These are phyloP conservation scores for Trematomus bernacchii DNA, from an alignment of 2,797 vertebrate species.

Conservation along the genomic window DNA sequence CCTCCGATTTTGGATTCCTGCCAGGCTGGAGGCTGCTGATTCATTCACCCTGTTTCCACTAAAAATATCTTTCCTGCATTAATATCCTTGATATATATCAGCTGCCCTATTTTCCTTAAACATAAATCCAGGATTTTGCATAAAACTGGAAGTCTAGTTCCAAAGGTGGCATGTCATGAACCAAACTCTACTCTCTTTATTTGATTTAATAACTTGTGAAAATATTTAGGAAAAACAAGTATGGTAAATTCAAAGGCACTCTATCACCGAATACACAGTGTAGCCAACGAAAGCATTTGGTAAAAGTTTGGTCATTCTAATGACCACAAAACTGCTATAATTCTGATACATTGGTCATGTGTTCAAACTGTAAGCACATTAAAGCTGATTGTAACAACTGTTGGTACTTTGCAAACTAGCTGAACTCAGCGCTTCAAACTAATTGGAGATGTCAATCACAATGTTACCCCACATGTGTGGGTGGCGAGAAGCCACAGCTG, in stretches of 20 bases:
- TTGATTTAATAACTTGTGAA: background rate
- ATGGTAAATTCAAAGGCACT: background rate
- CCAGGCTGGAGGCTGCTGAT: slow-evolving; percentile 45
- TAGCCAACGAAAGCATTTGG: background rate
- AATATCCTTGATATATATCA: slow-evolving; percentile 42
- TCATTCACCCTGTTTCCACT: slow-evolving; percentile 42
- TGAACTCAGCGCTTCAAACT: slow-evolving; percentile 1
- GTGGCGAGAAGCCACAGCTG: background rate
- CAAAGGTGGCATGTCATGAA: background rate
- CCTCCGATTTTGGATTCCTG: slow-evolving; percentile 42
- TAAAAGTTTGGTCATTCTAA: background rate
- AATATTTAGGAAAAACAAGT: background rate
- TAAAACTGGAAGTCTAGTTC: slow-evolving; percentile 8
- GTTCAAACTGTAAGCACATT: background rate
- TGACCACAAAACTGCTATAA: background rate
- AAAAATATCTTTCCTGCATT: slow-evolving; percentile 40
- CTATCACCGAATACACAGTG: background rate
- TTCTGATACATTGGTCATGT: background rate
- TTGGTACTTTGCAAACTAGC: slow-evolving; percentile 17
- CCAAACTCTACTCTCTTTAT: background rate
- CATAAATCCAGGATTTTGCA: background rate
- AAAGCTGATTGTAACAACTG: background rate
- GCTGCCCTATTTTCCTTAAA: background rate
- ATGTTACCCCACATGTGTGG: slow-evolving; percentile 20
- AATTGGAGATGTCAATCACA: slow-evolving; percentile 15